Percentiles rank a stretch among this genome's conserved stretches.
Conservation (phyloP, 2,113 vertebrate species). For the Brachyistius frenatus region DNA sequence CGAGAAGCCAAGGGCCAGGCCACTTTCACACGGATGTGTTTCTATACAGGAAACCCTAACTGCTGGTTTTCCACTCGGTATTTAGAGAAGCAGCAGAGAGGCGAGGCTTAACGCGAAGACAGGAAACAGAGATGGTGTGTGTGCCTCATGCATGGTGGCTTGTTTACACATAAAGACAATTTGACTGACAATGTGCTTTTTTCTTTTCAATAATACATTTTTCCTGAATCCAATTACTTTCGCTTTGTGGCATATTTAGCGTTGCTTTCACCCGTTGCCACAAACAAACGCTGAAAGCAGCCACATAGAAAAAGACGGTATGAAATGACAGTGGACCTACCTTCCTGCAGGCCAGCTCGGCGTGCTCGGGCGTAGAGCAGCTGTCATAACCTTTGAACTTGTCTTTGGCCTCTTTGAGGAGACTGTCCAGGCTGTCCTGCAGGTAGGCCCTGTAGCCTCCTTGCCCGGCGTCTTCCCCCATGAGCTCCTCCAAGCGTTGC, state of each 20-base stretch:
- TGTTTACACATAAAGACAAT: slow-evolving; percentile 48
- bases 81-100: slow-evolving; percentile 42
- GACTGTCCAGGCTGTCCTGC: slow-evolving; percentile 88
- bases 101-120: slow-evolving; percentile 30
- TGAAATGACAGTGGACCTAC: slow-evolving; percentile 71
- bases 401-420: slow-evolving; percentile 96
- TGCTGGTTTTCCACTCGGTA: slow-evolving; percentile 71
- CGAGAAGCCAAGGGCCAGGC: slow-evolving; percentile 53
- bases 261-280: neutral
- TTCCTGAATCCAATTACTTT: neutral
- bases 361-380: slow-evolving; percentile 89
- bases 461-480: slow-evolving; percentile 82
- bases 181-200: neutral
- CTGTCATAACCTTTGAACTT: slow-evolving; percentile 95
- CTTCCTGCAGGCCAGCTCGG: slow-evolving; percentile 95
- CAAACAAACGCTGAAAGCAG: neutral
- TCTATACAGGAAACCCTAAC: slow-evolving; percentile 73
- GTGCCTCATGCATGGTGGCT: slow-evolving; percentile 5
- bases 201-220: neutral
- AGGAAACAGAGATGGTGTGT: slow-evolving; percentile 46
- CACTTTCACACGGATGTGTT: slow-evolving; percentile 74
- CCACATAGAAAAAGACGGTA: neutral
- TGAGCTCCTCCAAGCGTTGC: slow-evolving; percentile 88
- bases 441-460: slow-evolving; percentile 84
- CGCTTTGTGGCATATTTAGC: neutral